Evolutionary conservation across 2,888 invertebrate species (phyloP), one percentile per base, ranked within the genome.

Genomic region (Mystacides longicornis): DNA sequence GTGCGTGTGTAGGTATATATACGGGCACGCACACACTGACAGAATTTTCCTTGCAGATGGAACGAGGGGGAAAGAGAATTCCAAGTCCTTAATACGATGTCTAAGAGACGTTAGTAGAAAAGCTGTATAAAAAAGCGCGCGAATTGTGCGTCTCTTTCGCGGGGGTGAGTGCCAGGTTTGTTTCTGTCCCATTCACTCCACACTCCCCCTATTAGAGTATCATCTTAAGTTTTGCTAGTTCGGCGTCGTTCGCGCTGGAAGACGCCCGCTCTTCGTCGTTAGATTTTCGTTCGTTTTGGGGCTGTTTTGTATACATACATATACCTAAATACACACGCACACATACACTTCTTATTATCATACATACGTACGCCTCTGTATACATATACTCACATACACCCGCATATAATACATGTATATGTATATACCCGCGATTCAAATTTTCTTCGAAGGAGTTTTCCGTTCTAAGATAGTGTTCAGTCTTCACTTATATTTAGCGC

Each of bases 401-500:
- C 16, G 16, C 16, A 14, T 27, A 27, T 11, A 27, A 27, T 27
- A 27, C 11, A 27, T 11, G 7, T 27, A 27, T 27, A 7, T 37
- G 16, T 37, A 37, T 37, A 37, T 37, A 37, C 37, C 37, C 37
- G 37, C 37, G 37, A 37, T 14, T 37, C 7, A 14, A 14, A 37
- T 37, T 37, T 37, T 37, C 37, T 37, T 37, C 16, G 37, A 37
- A 37, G 37, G 37, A 37, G 37, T 77, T 77, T 78, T 77, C 71
- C 80, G 74, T 46, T 31, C 73, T 76, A 76, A 77, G 77, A 78
- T 37, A 37, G 7, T 77, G 75, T 77, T 45, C 77, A 78, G 77
- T 78, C 76, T 75, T 71, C 74, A 74, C 70, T 75, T 74, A 74
- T 73, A 56, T 73, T 75, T 75, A 75, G 74, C 75, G 75, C 74